phyloP scores from a whole-genome alignment of 2,888 invertebrate genomes.

The Harmothoe impar region DNA sequence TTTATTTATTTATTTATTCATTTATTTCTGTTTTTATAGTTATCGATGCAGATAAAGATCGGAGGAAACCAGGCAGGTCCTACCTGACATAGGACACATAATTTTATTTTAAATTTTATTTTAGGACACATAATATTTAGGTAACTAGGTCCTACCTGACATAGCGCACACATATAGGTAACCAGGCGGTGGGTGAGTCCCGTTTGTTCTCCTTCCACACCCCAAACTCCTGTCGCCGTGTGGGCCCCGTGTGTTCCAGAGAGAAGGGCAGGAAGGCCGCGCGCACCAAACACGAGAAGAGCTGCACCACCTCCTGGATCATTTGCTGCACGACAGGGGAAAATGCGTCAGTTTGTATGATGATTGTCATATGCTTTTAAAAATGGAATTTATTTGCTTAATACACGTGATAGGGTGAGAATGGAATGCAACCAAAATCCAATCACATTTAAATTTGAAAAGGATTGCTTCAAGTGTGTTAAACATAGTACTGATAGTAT shows the following conservation, averaged over 20 bases:
- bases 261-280: slow-evolving; percentile 89
- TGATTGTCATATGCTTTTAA: not conserved
- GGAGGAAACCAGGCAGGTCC: too few relatives aligned
- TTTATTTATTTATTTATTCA: too few relatives aligned
- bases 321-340: slow-evolving; percentile 86
- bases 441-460: too few relatives aligned
- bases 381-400: not conserved
- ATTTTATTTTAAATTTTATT: too few relatives aligned
- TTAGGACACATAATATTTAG: too few relatives aligned
- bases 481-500: too few relatives aligned
- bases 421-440: not conserved
- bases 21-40: too few relatives aligned
- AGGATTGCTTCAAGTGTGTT: too few relatives aligned
- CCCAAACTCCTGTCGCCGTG: slow-evolving; percentile 84
- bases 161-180: slow-evolving; percentile 91
- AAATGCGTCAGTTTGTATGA: not conserved
- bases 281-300: slow-evolving; percentile 90
- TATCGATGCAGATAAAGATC: too few relatives aligned
- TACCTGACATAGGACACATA: too few relatives aligned
- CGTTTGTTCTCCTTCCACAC: slow-evolving; percentile 84
- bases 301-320: slow-evolving; percentile 90
- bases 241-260: slow-evolving; percentile 84
- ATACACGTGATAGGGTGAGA: not conserved
- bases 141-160: slow-evolving; percentile 84
- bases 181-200: slow-evolving; percentile 86